phyloP scores from a whole-genome alignment of 1,140 invertebrate species.

The Cepaea nemoralis region DNA sequence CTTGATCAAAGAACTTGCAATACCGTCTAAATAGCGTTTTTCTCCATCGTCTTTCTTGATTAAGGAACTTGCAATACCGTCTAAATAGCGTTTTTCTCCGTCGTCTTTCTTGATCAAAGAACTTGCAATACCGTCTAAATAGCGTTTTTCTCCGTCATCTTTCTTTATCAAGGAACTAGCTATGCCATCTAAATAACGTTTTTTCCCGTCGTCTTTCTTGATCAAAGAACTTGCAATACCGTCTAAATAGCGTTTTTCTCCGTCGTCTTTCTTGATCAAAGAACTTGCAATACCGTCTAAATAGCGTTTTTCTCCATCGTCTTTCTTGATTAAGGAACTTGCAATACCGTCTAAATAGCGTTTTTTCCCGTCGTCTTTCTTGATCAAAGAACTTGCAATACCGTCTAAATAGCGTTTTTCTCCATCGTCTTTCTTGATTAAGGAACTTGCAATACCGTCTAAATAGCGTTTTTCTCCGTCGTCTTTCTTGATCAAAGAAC shows the following conservation, averaged over 20 bases:
- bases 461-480: conserved; percentile 1
- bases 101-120: neutral
- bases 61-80: neutral
- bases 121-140: neutral
- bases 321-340: neutral
- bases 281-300: conserved; percentile 1
- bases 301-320: neutral
- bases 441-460: conserved; percentile 3
- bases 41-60: neutral
- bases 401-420: conserved; percentile 4
- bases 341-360: conserved; percentile 6
- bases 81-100: neutral
- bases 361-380: neutral
- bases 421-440: neutral
- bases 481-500: neutral
- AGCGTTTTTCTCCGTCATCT: neutral
- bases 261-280: neutral
- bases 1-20: neutral
- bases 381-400: neutral
- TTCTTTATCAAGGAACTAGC: neutral
- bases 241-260: neutral
- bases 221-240: neutral
- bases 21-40: neutral
- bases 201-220: neutral
- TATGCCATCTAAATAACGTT: no score